phyloP scores from a whole-genome alignment of 2,113 vertebrate genomes.

The Orthonyx spaldingii region DNA sequence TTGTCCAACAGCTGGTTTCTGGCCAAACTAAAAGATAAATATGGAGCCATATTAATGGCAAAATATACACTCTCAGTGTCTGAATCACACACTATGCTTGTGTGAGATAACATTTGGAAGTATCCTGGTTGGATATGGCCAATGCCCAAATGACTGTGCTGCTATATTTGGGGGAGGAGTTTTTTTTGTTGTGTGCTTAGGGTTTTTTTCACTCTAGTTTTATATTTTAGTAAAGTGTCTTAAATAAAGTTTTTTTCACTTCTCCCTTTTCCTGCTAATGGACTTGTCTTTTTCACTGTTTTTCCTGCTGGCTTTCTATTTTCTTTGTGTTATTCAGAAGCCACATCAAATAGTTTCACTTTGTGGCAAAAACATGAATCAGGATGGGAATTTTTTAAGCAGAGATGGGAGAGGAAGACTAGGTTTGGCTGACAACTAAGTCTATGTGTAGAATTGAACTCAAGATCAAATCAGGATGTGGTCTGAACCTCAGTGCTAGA shows the following conservation, averaged over 20 bases:
- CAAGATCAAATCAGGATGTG: neutral
- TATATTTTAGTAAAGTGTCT: neutral
- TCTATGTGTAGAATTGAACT: neutral
- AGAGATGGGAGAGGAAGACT: neutral
- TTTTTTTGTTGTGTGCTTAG: neutral
- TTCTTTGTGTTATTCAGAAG: neutral
- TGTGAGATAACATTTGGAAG: neutral
- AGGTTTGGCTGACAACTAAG: neutral
- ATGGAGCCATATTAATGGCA: neutral
- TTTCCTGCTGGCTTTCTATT: neutral
- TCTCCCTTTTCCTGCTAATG: neutral
- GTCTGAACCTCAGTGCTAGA: neutral
- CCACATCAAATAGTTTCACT: neutral
- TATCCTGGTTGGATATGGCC: neutral
- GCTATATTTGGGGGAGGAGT: neutral
- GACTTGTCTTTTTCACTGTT: neutral
- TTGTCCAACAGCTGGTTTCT: constrained; percentile 70
- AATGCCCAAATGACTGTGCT: neutral
- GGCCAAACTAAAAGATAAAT: constrained; percentile 65
- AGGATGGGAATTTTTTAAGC: neutral
- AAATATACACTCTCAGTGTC: neutral
- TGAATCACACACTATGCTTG: neutral
- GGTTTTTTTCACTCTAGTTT: neutral
- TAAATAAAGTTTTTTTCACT: neutral
- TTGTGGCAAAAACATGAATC: neutral